Evolutionary conservation across 2,888 invertebrate species (phyloP).

Genomic region (Thymelicus lineola): DNA sequence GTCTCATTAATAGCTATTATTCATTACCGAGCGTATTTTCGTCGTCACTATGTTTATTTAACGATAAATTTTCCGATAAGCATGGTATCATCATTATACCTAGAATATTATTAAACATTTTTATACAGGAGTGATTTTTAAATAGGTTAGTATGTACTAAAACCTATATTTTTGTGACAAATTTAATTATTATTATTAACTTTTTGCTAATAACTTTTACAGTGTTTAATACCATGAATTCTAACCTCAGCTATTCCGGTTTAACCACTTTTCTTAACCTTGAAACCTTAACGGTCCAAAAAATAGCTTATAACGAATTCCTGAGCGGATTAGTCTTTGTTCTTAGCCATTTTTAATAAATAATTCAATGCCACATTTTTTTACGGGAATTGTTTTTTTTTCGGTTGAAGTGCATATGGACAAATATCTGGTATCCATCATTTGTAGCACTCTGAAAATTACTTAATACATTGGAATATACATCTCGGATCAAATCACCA

Average conservation of each 20-base stretch:
- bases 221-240: not conserved
- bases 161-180: not conserved
- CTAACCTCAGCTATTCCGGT: no score
- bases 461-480: no score
- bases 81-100: slow-evolving; percentile 45
- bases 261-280: not conserved
- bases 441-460: no score
- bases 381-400: no score
- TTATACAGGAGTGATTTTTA: slow-evolving; percentile 14
- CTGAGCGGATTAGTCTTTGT: not conserved
- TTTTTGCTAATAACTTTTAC: not conserved
- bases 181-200: not conserved
- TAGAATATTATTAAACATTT: slow-evolving; percentile 40
- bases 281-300: not conserved
- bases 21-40: slow-evolving; percentile 42
- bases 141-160: not conserved
- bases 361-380: no score
- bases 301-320: not conserved
- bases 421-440: no score
- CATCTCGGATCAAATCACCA: no score
- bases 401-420: no score
- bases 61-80: slow-evolving; percentile 63
- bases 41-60: slow-evolving; percentile 56
- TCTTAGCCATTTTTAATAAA: no score
- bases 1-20: slow-evolving; percentile 34